Base-by-base conservation (phyloP, 1,140 invertebrate species). In the Solenopsis fugax region DNA sequence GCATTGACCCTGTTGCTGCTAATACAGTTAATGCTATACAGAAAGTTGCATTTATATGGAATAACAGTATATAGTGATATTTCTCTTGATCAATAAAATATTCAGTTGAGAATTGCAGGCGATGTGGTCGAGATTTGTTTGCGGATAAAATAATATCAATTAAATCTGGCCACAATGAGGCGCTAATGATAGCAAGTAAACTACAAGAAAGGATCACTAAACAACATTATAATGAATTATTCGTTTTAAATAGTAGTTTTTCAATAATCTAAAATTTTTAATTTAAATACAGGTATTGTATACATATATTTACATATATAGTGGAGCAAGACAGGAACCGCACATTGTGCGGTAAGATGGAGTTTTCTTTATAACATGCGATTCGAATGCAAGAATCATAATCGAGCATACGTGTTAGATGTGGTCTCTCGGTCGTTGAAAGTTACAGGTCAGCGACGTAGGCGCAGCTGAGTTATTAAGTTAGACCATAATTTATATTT, bases 161-260 rank as follows among this genome's bases (percentile, higher is more conserved):
- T 2, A 78, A 16, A 1, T 7, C 3, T 16, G 56, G 4, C 34
- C 73, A 45, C 7, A 76, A 0, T 45, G 18, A 13, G 0, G 0
- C 1, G 1, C 3, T 0, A 0, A 21, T 4, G 9, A 21, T 0
- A 21, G 21, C 0, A n/a, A 12, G 34, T 13, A 24, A 0, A 18
- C 16, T 18, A 2, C 16, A 16, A 21, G 41, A 0, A n/a, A 21
- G 0, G 9, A 48, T 0, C 0, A 1, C 75, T 77, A 62, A 48
- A 48, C 16, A 77, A 13, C 0, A 3, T 58, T 41, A 37, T 24
- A 41, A 21, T 52, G 4, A 24, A 2, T 2, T 37, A 37, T 10
- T 41, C 4, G n/a, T 69, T 24, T 13, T 21, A 24, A 16, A 58
- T 76, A 21, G 41, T 41, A 34, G 21, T 56, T 56, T 34, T 72